Evolutionary conservation across 2,888 invertebrate species (phyloP), one percentile per base, ranked within the genome.

Genomic region (Cabera pusaria): DNA sequence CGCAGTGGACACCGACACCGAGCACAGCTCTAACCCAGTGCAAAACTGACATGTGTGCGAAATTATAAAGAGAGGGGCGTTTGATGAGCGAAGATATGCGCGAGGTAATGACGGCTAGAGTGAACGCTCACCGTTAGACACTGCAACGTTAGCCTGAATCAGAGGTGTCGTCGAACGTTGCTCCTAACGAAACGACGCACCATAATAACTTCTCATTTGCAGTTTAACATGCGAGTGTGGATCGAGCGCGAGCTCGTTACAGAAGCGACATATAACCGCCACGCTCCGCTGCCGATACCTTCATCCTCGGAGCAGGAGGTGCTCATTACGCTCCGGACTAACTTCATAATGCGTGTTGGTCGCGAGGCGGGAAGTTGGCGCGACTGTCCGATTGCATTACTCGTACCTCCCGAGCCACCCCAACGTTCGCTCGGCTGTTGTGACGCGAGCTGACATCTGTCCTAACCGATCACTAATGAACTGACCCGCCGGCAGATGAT

Each of bases 161-260:
- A 26, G 29, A 26, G 12, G 18, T 27, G 26, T 22, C 10, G 24
- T 34, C 19, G 26, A 27, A 31, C 31, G 38, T 44, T 35, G 35
- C 31, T 34, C n/a, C n/a, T n/a, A n/a, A n/a, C n/a, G n/a, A n/a
- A n/a, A n/a, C 16, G 32, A 34, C 24, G 31, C 32, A 40, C 45
- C 35, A 25, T 25, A 41, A 41, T 20, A 36, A 41, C 9, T 41
- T 27, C 34, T 29, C 32, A 27, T 33, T n/a, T n/a, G n/a, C n/a
- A n/a, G n/a, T n/a, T n/a, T n/a, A n/a, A n/a, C n/a, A n/a, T n/a
- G n/a, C n/a, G n/a, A n/a, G n/a, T n/a, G n/a, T n/a, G n/a, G n/a
- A n/a, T n/a, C n/a, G n/a, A n/a, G n/a, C n/a, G n/a, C n/a, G n/a
- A n/a, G 47, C 47, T 41, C 24, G 40, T 47, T 27, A 31, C 34